A percentile compares a stretch with the other conserved stretches of the same genome.
Evolutionary conservation across 1,140 invertebrate genomes (phyloP).

Genomic region (Alviniconcha marisindica): DNA sequence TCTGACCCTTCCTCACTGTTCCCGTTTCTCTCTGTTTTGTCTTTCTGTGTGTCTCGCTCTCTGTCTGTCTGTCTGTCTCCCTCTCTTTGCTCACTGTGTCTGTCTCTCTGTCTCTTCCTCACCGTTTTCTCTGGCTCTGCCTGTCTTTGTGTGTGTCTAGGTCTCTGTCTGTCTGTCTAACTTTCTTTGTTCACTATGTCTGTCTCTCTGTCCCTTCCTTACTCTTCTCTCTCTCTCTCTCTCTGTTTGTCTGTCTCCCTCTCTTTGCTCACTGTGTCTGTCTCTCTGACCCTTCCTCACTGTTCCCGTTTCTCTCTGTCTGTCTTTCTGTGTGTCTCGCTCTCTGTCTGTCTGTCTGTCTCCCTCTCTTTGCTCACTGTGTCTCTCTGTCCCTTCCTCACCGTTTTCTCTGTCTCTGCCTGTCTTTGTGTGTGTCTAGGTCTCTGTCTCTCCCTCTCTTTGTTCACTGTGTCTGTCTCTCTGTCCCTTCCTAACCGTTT

Average conservation of each 20-base stretch:
- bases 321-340: not conserved
- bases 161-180: no score
- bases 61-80: not conserved
- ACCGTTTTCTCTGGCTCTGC: not conserved
- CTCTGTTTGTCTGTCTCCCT: slow-evolving; percentile 33
- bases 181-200: no score
- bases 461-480: no score
- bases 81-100: not conserved
- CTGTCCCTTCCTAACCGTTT: no score
- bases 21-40: not conserved
- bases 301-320: not conserved
- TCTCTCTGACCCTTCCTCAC: not conserved
- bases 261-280: slow-evolving; percentile 6
- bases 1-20: not conserved
- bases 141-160: slow-evolving; percentile 30
- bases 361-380: not conserved
- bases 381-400: not conserved
- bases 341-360: not conserved
- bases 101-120: slow-evolving; percentile 3
- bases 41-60: not conserved
- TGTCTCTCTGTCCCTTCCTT: no score
- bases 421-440: not conserved
- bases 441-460: not conserved
- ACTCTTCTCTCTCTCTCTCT: slow-evolving; percentile 16
- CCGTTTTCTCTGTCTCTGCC: not conserved